These are phyloP conservation scores for Tachina lurida DNA, from an alignment of 2,888 invertebrate genomes.

Conservation along the genomic window DNA sequence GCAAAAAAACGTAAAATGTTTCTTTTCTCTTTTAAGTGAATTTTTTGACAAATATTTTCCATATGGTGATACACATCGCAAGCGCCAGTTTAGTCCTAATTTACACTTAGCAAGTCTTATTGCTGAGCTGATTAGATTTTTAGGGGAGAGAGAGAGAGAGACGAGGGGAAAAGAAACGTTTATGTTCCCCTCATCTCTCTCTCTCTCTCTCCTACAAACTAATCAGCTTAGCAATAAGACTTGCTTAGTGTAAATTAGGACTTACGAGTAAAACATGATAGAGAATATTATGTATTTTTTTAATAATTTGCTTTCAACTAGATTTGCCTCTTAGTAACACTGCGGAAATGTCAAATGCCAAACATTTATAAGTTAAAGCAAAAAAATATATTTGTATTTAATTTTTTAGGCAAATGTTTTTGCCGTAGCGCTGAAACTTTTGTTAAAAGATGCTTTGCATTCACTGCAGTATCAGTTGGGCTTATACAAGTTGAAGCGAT, in stretches of 20 bases:
- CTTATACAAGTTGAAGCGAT: not conserved
- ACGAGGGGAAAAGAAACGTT: too few relatives aligned
- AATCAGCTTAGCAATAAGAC: too few relatives aligned
- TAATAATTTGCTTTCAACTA: not conserved
- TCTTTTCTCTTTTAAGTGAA: not conserved
- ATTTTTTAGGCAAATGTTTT: not conserved
- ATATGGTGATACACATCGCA: constrained; percentile 53
- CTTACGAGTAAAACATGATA: constrained; percentile 39
- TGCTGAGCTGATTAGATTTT: too few relatives aligned
- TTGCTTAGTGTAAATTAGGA: too few relatives aligned
- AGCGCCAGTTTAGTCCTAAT: constrained; percentile 31
- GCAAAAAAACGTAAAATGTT: too few relatives aligned
- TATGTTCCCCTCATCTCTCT: too few relatives aligned
- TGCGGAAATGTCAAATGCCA: constrained; percentile 59
- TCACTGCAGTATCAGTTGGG: constrained; percentile 49
- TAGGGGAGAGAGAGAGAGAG: too few relatives aligned
- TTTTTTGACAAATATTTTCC: constrained; percentile 32
- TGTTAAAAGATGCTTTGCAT: constrained; percentile 17
- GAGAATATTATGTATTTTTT: not conserved
- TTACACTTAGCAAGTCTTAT: too few relatives aligned
- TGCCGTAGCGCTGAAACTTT: not conserved
- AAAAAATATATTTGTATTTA: not conserved
- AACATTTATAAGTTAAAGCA: constrained; percentile 25
- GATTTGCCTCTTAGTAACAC: constrained; percentile 39
- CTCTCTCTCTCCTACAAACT: too few relatives aligned